Conservation (phyloP, 2,888 invertebrate species). For the Calliscelio sp. region DNA sequence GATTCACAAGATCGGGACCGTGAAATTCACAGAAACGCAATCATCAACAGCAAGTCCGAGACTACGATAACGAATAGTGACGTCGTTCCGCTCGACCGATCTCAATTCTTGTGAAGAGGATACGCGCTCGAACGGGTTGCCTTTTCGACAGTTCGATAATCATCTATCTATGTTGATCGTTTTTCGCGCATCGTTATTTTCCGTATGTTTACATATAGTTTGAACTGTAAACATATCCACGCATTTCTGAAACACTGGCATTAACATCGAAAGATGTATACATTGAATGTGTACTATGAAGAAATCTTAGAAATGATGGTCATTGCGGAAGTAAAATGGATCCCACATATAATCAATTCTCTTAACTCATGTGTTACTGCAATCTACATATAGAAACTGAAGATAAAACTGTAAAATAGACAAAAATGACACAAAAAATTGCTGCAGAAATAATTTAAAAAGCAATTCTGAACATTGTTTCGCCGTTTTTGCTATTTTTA, state of each 20-base stretch:
- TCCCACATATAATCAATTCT: too few species aligned
- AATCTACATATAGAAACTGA: too few species aligned
- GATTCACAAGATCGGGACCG: constrained; percentile 60
- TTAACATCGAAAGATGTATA: constrained; percentile 18
- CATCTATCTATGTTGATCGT: constrained; percentile 57
- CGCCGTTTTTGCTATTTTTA: too few species aligned
- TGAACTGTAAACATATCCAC: constrained; percentile 39
- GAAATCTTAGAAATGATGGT: not conserved
- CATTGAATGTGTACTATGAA: not conserved
- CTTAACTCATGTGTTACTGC: too few species aligned
- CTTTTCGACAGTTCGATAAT: constrained; percentile 56
- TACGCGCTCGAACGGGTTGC: constrained; percentile 63
- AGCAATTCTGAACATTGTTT: too few species aligned
- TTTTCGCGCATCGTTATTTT: constrained; percentile 43
- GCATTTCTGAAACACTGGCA: not conserved
- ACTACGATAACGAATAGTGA: constrained; percentile 68
- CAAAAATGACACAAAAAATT: too few species aligned
- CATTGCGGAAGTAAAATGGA: too few species aligned
- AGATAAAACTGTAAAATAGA: too few species aligned
- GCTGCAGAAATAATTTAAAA: too few species aligned
- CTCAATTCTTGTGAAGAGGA: constrained; percentile 56
- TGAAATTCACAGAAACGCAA: constrained; percentile 59
- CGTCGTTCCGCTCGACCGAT: constrained; percentile 65
- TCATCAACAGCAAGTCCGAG: constrained; percentile 57
- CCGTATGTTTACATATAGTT: constrained; percentile 45